Percentiles rank a stretch among this genome's conserved stretches.
phyloP scores from a whole-genome alignment of 1,140 invertebrate genomes.

The Geopemphigus sp. region DNA sequence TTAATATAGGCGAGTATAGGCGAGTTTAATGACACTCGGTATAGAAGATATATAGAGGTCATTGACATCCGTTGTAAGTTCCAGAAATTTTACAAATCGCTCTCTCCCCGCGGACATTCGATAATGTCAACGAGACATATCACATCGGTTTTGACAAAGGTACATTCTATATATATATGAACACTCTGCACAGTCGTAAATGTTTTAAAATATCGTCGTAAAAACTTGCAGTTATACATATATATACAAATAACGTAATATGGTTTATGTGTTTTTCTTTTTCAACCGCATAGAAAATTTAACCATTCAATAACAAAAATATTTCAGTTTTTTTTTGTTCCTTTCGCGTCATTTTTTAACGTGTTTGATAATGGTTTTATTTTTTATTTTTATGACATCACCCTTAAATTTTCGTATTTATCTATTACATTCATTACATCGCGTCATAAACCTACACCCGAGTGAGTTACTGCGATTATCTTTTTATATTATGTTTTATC shows the following conservation, averaged over 20 bases:
- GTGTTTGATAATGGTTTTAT: slow-evolving; percentile 2
- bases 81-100: slow-evolving; percentile 37
- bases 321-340: not conserved
- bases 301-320: not conserved
- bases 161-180: not conserved
- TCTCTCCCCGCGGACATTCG: slow-evolving; percentile 12
- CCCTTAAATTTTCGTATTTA: not conserved
- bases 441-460: not conserved
- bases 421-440: not conserved
- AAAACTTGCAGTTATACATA: not conserved
- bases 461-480: too few species aligned
- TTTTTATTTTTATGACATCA: not conserved
- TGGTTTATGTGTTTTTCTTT: not conserved
- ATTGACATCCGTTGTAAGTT: slow-evolving; percentile 12
- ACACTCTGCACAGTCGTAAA: not conserved
- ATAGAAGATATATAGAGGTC: not conserved
- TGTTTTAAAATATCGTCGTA: slow-evolving; percentile 2
- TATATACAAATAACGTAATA: not conserved
- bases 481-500: too few species aligned
- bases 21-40: slow-evolving; percentile 29
- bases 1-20: not conserved
- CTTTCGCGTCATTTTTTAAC: too few species aligned
- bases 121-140: not conserved
- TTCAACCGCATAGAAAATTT: not conserved
- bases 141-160: slow-evolving; percentile 24